phyloP scores from a whole-genome alignment of 2,113 vertebrate genomes.

The Bos taurus region DNA sequence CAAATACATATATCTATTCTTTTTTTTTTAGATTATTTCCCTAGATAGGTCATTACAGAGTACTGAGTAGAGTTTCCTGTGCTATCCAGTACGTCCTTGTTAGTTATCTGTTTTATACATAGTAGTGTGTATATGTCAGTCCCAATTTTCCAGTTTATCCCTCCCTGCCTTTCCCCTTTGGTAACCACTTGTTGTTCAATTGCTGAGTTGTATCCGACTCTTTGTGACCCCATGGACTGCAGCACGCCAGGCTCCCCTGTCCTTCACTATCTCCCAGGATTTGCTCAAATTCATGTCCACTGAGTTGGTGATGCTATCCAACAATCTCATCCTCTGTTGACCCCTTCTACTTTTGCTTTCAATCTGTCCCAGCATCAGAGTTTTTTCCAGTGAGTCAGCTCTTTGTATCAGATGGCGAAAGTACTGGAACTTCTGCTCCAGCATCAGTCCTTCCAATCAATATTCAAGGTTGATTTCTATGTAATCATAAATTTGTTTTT shows the following conservation, averaged over 20 bases:
- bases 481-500: neutral
- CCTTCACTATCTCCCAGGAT: neutral
- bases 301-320: neutral
- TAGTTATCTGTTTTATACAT: neutral
- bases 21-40: neutral
- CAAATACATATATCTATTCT: neutral
- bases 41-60: neutral
- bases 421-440: neutral
- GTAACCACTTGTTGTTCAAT: neutral
- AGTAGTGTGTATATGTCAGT: neutral
- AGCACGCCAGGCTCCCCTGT: neutral
- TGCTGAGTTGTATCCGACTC: neutral
- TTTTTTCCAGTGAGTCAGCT: neutral
- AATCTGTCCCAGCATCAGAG: neutral
- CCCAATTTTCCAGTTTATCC: neutral
- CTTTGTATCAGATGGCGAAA: neutral
- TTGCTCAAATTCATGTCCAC: neutral
- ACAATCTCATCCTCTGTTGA: neutral
- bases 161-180: neutral
- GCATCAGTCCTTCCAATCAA: neutral
- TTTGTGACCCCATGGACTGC: neutral
- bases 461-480: neutral
- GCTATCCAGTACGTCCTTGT: neutral
- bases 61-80: neutral
- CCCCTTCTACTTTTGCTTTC: neutral